phyloP scores from a whole-genome alignment of 2,113 vertebrate species.

The Amblyopsis rosae region DNA sequence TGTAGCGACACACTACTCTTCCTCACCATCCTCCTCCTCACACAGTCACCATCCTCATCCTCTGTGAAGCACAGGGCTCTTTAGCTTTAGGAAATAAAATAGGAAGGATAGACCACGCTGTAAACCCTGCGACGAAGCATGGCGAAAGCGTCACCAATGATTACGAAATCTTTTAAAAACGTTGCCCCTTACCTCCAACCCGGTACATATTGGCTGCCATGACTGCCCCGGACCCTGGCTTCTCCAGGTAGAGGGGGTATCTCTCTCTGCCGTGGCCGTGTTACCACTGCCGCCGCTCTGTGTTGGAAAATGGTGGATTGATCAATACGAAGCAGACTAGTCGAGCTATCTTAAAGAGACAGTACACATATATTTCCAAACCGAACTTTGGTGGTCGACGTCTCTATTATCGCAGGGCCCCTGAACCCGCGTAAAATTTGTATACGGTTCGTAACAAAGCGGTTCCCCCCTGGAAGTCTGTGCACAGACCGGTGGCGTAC shows the following conservation, averaged over 20 bases:
- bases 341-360: slow-evolving; percentile 80
- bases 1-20: slow-evolving; percentile 59
- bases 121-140: slow-evolving; percentile 39
- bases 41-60: slow-evolving; percentile 65
- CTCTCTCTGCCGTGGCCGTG: slow-evolving; percentile 64
- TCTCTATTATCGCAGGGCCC: slow-evolving; percentile 1
- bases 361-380: slow-evolving; percentile 51
- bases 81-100: slow-evolving; percentile 73
- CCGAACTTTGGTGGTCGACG: slow-evolving; percentile 8
- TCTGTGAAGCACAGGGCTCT: slow-evolving; percentile 47
- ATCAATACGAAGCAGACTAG: slow-evolving; percentile 81
- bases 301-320: slow-evolving; percentile 87
- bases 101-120: slow-evolving; percentile 66
- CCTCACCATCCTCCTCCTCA: slow-evolving; percentile 70
- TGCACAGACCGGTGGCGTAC: neutral
- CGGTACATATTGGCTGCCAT: slow-evolving; percentile 89
- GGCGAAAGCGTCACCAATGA: slow-evolving; percentile 38
- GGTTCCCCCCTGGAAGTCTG: slow-evolving; percentile 29
- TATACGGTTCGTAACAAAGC: slow-evolving; percentile 43
- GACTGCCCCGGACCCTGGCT: slow-evolving; percentile 78
- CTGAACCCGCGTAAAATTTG: slow-evolving; percentile 44
- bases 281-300: slow-evolving; percentile 76
- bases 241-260: slow-evolving; percentile 79
- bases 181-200: slow-evolving; percentile 80
- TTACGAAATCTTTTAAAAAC: slow-evolving; percentile 21